Percentiles rank a stretch among this genome's conserved stretches.
These are phyloP conservation scores for Ostrea edulis DNA, from an alignment of 1,140 invertebrate species.

Conservation along the genomic window DNA sequence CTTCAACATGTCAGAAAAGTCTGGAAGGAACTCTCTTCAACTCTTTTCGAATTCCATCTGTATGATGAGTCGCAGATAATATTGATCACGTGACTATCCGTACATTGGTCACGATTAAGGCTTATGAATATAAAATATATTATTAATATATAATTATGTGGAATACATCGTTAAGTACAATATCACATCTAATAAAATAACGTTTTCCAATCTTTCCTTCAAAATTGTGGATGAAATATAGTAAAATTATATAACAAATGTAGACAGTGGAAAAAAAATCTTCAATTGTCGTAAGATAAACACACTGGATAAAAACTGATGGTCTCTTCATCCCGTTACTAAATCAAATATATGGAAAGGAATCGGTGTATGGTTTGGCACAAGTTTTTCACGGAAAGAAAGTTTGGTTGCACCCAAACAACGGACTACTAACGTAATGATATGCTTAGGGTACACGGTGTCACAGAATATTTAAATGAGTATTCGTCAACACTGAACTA, in stretches of 20 bases:
- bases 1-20: neutral
- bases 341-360: neutral
- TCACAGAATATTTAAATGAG: neutral
- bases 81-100: slow-evolving; percentile 2
- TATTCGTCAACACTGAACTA: neutral
- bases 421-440: neutral
- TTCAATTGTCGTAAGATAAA: neutral
- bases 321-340: neutral
- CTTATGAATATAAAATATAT: slow-evolving; percentile 27
- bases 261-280: neutral
- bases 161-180: neutral
- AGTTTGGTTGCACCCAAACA: neutral
- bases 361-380: slow-evolving; percentile 22
- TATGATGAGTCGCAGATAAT: slow-evolving; percentile 11
- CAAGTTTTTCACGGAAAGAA: slow-evolving; percentile 7
- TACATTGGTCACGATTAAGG: slow-evolving; percentile 1
- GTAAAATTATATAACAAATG: neutral
- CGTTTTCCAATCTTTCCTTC: neutral
- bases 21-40: neutral
- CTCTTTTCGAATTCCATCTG: neutral
- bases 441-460: neutral
- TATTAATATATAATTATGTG: slow-evolving; percentile 1
- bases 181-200: slow-evolving; percentile 27
- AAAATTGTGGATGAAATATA: neutral
- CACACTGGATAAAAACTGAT: neutral